Percentiles rank a stretch among this genome's conserved stretches.
Evolutionary conservation across 2,888 invertebrate genomes (phyloP).

Genomic region (Luperina testacea): DNA sequence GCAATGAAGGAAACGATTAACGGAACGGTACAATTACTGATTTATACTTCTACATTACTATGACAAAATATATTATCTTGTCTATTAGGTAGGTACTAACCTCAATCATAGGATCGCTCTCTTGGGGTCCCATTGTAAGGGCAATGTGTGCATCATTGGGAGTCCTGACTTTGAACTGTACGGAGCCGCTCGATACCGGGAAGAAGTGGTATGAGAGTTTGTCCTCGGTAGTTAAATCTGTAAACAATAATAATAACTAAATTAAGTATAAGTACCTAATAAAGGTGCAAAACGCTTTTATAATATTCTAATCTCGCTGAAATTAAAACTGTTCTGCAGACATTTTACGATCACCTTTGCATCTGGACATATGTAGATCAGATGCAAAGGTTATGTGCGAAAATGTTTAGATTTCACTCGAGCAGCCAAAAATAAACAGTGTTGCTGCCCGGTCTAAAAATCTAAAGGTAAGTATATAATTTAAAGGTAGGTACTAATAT

Average conservation of each 20-base stretch:
- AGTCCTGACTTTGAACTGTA: conserved; percentile 95
- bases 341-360: neutral
- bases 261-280: conserved; percentile 4
- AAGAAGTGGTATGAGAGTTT: conserved; percentile 95
- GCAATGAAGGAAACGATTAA: conserved; percentile 11
- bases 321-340: neutral
- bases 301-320: conserved; percentile 1
- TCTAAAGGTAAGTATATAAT: neutral
- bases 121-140: conserved; percentile 92
- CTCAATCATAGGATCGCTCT: conserved; percentile 95
- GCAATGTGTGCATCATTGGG: conserved; percentile 96
- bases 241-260: conserved; percentile 71
- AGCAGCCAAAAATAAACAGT: neutral
- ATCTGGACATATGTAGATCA: neutral
- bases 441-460: neutral
- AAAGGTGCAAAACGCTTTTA: neutral
- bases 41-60: neutral
- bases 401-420: neutral
- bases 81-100: conserved; percentile 75
- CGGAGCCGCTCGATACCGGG: conserved; percentile 92
- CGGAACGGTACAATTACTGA: neutral
- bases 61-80: neutral
- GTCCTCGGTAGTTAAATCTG: conserved; percentile 95
- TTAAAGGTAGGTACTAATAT: neutral
- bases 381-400: neutral